A percentile compares a stretch with the other conserved stretches of the same genome.
Evolutionary conservation across 2,888 invertebrate species (phyloP).

Genomic region (Thymelicus acteon): DNA sequence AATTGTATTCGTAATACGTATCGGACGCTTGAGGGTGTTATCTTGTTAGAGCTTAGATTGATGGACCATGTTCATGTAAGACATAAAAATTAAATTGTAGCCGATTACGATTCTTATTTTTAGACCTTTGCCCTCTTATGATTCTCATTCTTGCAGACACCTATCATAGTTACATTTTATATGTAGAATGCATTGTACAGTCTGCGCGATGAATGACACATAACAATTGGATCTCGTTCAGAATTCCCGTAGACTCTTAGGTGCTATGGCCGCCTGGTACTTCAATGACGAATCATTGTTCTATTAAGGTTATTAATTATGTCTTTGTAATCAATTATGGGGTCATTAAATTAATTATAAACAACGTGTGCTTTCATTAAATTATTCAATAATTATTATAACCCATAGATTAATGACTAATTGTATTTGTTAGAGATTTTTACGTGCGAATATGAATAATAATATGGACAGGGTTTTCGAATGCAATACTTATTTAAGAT

Average conservation of each 20-base stretch:
- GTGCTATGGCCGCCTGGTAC: constrained; percentile 31
- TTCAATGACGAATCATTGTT: constrained; percentile 22
- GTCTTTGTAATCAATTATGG: background rate
- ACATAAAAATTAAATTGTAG: background rate
- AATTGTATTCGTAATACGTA: background rate
- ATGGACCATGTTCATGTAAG: background rate
- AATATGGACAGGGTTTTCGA: too few relatives aligned
- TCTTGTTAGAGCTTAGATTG: constrained; percentile 1
- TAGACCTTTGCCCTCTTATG: constrained; percentile 23
- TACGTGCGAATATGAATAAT: too few relatives aligned
- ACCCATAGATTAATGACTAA: background rate
- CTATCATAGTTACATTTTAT: constrained; percentile 24
- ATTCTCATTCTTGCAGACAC: constrained; percentile 29
- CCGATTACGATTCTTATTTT: background rate
- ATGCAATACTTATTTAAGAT: too few relatives aligned
- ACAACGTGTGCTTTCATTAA: too few relatives aligned
- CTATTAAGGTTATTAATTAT: constrained; percentile 20
- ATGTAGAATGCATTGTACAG: constrained; percentile 19
- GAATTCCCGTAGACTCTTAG: constrained; percentile 33
- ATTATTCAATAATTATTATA: background rate
- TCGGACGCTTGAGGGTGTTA: background rate
- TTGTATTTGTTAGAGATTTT: background rate
- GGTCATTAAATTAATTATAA: background rate
- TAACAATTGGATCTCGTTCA: constrained; percentile 36
- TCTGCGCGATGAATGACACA: constrained; percentile 33